phyloP scores from a whole-genome alignment of 2,888 invertebrate genomes.

The Drosophila recens region DNA sequence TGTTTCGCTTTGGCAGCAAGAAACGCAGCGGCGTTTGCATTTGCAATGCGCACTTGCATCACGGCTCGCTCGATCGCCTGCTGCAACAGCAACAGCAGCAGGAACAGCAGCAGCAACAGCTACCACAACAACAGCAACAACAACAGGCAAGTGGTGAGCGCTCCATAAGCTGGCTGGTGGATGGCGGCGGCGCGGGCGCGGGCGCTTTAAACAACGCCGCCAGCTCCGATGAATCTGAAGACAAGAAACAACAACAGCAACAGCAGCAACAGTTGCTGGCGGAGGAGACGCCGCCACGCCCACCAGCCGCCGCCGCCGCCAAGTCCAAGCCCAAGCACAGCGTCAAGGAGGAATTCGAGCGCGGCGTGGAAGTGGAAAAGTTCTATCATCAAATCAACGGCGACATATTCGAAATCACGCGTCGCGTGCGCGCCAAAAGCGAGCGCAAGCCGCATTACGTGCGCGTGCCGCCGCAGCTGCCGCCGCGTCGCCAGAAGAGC shows the following conservation, averaged over 20 bases:
- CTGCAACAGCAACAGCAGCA: constrained; percentile 81
- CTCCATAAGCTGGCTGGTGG: constrained; percentile 78
- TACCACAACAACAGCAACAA: constrained; percentile 44
- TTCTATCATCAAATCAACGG: constrained; percentile 85
- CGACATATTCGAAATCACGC: constrained; percentile 85
- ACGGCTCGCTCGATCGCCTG: constrained; percentile 84
- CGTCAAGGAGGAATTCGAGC: constrained; percentile 83
- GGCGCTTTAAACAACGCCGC: constrained; percentile 72
- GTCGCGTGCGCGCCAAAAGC: constrained; percentile 83
- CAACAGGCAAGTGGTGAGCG: constrained; percentile 66
- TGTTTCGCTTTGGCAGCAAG: constrained; percentile 84
- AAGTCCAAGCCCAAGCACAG: constrained; percentile 56
- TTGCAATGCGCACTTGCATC: constrained; percentile 85
- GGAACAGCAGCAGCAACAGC: constrained; percentile 62
- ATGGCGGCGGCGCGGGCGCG: constrained; percentile 74
- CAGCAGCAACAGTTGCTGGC: not conserved
- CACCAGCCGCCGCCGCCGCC: constrained; percentile 62
- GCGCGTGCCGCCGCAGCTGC: constrained; percentile 66
- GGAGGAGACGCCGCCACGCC: constrained; percentile 69
- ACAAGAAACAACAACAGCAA: constrained; percentile 51
- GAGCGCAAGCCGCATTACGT: constrained; percentile 75
- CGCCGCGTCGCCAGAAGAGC: constrained; percentile 69
- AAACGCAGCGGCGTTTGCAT: constrained; percentile 84
- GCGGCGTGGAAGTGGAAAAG: constrained; percentile 85
- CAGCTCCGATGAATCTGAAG: constrained; percentile 78